Evolutionary conservation across 1,140 invertebrate species (phyloP).

Genomic region (Yoshiicerus persimilis): DNA sequence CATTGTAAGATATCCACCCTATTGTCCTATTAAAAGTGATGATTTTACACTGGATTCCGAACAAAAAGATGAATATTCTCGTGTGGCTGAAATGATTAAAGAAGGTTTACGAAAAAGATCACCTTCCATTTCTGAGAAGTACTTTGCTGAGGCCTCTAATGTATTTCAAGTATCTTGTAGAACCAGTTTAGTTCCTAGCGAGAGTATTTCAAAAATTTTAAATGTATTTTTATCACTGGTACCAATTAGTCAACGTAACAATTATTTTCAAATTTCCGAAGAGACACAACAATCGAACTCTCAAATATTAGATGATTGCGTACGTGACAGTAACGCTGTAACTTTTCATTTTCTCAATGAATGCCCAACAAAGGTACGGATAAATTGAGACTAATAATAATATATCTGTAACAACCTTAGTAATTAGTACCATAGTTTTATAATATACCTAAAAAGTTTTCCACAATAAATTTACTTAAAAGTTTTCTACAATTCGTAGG

Average conservation of each 20-base stretch:
- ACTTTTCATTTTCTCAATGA: background rate
- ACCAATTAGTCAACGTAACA: background rate
- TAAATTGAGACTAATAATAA: too few species aligned
- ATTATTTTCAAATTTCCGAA: background rate
- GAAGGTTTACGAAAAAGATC: background rate
- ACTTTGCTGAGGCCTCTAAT: too few species aligned
- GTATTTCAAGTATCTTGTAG: too few species aligned
- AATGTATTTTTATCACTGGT: background rate
- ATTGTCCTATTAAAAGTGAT: background rate
- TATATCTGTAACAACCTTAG: too few species aligned
- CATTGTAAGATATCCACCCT: background rate
- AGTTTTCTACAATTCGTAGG: too few species aligned
- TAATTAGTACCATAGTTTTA: too few species aligned
- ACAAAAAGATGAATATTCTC: background rate
- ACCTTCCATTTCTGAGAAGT: too few species aligned
- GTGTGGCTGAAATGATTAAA: background rate
- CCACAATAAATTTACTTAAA: too few species aligned
- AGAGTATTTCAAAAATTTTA: background rate
- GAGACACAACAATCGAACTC: background rate
- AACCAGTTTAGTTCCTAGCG: background rate
- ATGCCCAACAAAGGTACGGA: background rate
- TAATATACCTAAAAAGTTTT: too few species aligned
- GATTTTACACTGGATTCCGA: background rate
- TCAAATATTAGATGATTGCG: background rate
- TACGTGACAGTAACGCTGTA: background rate